Conservation (phyloP, 30 jellyfish, hydroid and myxozoan species). For the Catostylus mosaicus region DNA sequence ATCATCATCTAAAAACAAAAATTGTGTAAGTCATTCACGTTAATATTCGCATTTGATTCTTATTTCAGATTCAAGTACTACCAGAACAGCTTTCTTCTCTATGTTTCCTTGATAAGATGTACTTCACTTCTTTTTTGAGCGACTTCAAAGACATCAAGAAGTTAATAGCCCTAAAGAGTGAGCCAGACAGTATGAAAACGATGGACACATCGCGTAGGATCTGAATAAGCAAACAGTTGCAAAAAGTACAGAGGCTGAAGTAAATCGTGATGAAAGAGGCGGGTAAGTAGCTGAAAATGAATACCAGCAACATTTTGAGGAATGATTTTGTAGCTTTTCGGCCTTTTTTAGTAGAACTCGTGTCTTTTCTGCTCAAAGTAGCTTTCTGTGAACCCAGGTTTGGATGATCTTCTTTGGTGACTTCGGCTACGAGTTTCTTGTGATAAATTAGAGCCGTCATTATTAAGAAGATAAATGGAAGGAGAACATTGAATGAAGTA, state of each 20-base stretch:
- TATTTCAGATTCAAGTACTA: not conserved
- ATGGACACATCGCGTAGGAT: conserved; percentile 54
- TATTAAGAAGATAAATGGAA: conserved; percentile 31
- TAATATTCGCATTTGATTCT: too few relatives aligned
- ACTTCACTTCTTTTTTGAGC: conserved; percentile 24
- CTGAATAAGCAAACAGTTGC: conserved; percentile 44
- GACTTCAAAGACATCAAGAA: conserved; percentile 37
- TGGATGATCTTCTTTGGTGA: not conserved
- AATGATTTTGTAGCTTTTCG: conserved; percentile 50
- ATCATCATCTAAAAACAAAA: too few relatives aligned
- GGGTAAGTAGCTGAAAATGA: conserved; percentile 61
- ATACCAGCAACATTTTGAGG: conserved; percentile 59
- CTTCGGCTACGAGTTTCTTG: conserved; percentile 19
- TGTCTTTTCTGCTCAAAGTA: conserved; percentile 6
- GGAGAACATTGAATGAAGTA: conserved; percentile 23
- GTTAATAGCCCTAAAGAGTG: conserved; percentile 66
- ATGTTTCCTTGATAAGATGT: conserved; percentile 15
- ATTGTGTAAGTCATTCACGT: too few relatives aligned
- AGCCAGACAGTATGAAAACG: conserved; percentile 53
- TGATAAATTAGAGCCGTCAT: conserved; percentile 41
- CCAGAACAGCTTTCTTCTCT: conserved; percentile 11
- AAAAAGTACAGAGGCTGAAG: conserved; percentile 40
- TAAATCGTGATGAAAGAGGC: conserved; percentile 60
- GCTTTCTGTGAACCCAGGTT: conserved; percentile 16
- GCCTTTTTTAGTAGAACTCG: conserved; percentile 4